A percentile compares a stretch with the other conserved stretches of the same genome.
Conservation (phyloP, 2,797 vertebrate species). For the Microcaecilia unicolor region DNA sequence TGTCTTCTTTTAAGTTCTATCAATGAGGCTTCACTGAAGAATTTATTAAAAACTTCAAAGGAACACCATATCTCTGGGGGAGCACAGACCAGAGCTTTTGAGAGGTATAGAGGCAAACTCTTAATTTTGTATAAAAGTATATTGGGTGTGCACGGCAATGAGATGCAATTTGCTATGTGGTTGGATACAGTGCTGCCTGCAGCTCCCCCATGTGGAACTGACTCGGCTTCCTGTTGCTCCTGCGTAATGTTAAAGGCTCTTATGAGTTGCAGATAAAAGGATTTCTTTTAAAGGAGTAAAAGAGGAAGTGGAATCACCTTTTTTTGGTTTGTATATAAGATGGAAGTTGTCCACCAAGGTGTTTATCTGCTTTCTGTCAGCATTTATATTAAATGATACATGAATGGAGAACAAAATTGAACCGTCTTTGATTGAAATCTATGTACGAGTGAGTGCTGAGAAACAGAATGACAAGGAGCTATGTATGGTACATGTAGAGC, state of each 20-base stretch:
- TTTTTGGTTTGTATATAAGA: constrained; percentile 50
- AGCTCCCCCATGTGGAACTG: constrained; percentile 24
- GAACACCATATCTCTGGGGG: no score
- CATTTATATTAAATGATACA: constrained; percentile 88
- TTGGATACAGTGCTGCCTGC: constrained; percentile 19
- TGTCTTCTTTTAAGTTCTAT: no score
- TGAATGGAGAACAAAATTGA: constrained; percentile 36
- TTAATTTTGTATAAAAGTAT: constrained; percentile 1
- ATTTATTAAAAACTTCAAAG: no score
- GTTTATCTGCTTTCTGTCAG: constrained; percentile 62
- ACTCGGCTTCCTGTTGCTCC: constrained; percentile 26
- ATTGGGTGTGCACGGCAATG: constrained; percentile 25
- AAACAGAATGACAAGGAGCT: no score
- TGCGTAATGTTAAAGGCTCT: constrained; percentile 25
- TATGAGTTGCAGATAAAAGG: constrained; percentile 36
- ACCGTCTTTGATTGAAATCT: no score
- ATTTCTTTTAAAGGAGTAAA: constrained; percentile 14
- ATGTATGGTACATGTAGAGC: no score
- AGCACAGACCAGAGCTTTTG: no score
- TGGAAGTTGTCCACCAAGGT: constrained; percentile 38
- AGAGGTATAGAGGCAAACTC: constrained; percentile 1
- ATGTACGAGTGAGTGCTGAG: no score
- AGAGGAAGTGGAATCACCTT: constrained; percentile 28
- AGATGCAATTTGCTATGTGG: constrained; percentile 15
- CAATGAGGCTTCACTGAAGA: no score